Conservation (phyloP, 2,113 vertebrate genomes). For the Melanostigma gelatinosum region DNA sequence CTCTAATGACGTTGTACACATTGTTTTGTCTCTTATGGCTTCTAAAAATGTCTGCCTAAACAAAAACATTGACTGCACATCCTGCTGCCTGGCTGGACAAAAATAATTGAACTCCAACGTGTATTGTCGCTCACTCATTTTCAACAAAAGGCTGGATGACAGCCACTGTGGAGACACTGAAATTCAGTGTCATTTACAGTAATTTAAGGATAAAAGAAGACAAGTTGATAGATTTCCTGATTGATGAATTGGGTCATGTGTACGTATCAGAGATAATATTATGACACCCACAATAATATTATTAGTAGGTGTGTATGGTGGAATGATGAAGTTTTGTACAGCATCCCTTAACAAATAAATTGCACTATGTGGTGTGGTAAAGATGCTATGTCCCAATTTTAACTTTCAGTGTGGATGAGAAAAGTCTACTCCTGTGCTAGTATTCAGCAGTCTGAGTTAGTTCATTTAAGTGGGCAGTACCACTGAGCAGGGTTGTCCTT, state of each 20-base stretch:
- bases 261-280: background rate
- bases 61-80: conserved; percentile 76
- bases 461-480: too few species aligned
- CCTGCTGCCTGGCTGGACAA: conserved; percentile 67
- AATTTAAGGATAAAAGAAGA: background rate
- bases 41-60: conserved; percentile 74
- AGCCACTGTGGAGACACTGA: background rate
- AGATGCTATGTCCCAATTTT: background rate
- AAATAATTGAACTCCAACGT: conserved; percentile 45
- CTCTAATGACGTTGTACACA: conserved; percentile 68
- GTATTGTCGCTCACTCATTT: conserved; percentile 45
- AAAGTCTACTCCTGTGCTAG: too few species aligned
- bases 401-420: background rate
- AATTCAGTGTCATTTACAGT: background rate
- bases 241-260: background rate
- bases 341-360: background rate
- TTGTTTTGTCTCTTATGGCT: conserved; percentile 78
- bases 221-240: background rate
- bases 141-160: background rate
- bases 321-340: background rate
- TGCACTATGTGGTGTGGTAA: background rate
- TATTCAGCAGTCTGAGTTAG: too few species aligned
- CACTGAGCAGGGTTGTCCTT: too few species aligned
- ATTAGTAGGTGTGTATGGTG: background rate
- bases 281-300: too few species aligned